Conservation (phyloP, 35 echinoderm and acorn worm genomes). For the Heliocidaris erythrogramma region DNA sequence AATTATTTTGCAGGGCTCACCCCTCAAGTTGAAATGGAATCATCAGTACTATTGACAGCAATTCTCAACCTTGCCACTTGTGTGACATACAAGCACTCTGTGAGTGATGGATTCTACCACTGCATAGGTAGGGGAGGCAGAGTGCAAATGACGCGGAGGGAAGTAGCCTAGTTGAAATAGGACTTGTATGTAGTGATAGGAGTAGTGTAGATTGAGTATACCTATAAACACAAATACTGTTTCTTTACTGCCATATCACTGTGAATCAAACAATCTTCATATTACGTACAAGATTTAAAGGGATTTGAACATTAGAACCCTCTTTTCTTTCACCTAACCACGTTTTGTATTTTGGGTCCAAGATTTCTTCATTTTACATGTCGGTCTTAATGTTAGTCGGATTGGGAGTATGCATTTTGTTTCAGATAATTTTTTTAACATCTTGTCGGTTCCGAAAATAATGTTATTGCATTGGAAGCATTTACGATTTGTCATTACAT, state of each 20-base stretch:
- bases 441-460: no score
- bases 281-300: neutral
- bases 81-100: neutral
- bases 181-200: neutral
- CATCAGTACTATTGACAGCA: conserved; percentile 15
- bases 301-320: no score
- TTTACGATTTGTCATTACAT: no score
- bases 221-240: neutral
- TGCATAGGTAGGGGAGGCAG: neutral
- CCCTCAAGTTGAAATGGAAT: conserved; percentile 9
- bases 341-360: neutral
- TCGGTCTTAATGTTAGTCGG: no score
- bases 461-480: no score
- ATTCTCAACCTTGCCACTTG: conserved; percentile 16
- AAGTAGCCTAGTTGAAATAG: neutral
- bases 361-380: no score
- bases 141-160: neutral
- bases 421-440: no score
- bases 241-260: neutral
- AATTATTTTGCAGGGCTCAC: neutral
- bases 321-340: neutral
- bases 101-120: neutral
- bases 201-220: neutral
- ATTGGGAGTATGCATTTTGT: no score
- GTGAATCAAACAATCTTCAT: neutral